These are phyloP conservation scores for Ammodytes dubius DNA, from an alignment of 2,113 vertebrate genomes.

Conservation along the genomic window DNA sequence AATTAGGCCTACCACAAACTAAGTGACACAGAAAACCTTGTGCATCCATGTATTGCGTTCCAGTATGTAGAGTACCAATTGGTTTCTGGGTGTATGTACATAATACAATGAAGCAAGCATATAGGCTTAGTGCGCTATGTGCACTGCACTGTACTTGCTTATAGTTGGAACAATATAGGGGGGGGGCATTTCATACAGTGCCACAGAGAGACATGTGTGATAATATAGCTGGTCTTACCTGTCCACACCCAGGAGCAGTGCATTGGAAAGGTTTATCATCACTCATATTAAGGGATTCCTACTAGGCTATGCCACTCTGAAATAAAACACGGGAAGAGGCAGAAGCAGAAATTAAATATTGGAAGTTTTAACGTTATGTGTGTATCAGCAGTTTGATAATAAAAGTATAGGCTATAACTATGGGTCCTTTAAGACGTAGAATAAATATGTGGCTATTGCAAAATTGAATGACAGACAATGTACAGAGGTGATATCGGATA, in stretches of 20 bases:
- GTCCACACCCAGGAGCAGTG: constrained; percentile 98
- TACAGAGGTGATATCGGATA: background rate
- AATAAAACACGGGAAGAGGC: constrained; percentile 47
- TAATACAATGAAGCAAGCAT: too few relatives aligned
- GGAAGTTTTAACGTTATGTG: background rate
- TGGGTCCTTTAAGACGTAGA: background rate
- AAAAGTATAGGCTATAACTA: background rate
- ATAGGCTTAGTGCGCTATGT: background rate
- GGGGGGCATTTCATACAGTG: background rate
- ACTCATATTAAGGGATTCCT: constrained; percentile 99
- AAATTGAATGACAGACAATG: background rate
- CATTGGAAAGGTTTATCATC: constrained; percentile 99
- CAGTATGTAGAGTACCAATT: background rate
- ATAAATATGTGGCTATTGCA: background rate
- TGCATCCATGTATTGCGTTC: too few relatives aligned
- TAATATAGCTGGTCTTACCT: constrained; percentile 83
- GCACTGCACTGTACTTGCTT: background rate
- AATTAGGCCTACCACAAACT: background rate
- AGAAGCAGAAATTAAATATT: background rate
- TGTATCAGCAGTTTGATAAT: background rate
- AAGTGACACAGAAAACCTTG: background rate
- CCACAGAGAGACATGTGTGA: background rate
- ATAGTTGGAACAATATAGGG: too few relatives aligned
- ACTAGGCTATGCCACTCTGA: constrained; percentile 86
- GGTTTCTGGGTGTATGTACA: background rate